Base-by-base conservation (phyloP, 2,113 vertebrate genomes). In the Corythornis vintsioides region DNA sequence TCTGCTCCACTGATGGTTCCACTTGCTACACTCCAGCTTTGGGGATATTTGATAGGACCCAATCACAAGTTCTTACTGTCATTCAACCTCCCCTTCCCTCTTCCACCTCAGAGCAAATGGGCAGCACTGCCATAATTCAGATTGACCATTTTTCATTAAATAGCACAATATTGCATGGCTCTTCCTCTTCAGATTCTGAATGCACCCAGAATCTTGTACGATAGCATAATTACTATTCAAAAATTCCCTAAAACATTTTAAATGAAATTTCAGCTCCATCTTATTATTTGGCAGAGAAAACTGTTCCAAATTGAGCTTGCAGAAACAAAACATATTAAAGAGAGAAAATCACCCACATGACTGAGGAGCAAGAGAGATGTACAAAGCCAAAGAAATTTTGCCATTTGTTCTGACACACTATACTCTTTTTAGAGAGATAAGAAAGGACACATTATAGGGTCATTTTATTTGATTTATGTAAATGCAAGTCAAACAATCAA, bases 1-100 rank as follows among this genome's bases (percentile, higher is more conserved):
- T 33, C 48, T 1, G 1, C 9, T 21, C n/a, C 60, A 50, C 20
- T 1, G 2, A 24, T 1, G 3, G 61, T 47, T 57, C 61, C 31
- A 7, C 14, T 28, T 7, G 13, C 14, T 22, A 71, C 24, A 40
- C 38, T n/a, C 17, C 22, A 31, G 7, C 14, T 38, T 21, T 20
- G 15, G 13, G n/a, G 17, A 48, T 15, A 38, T 11, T 26, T 24
- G 50, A 67, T 4, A 43, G 45, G 48, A 31, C 26, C 21, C 28
- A 67, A 35, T 7, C 1, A 0, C 60, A 81, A 33, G 7, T 43
- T 53, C 26, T 40, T 28, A 7, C 40, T 73, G 56, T 7, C 31
- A 21, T 11, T 28, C 88, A 61, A 29, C 13, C n/a, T 19, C 18
- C 28, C 13, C n/a, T 19, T 15, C 28, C 26, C 53, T 76, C 64